phyloP scores from a whole-genome alignment of 1,140 invertebrate genomes.

The Euwallacea similis region DNA sequence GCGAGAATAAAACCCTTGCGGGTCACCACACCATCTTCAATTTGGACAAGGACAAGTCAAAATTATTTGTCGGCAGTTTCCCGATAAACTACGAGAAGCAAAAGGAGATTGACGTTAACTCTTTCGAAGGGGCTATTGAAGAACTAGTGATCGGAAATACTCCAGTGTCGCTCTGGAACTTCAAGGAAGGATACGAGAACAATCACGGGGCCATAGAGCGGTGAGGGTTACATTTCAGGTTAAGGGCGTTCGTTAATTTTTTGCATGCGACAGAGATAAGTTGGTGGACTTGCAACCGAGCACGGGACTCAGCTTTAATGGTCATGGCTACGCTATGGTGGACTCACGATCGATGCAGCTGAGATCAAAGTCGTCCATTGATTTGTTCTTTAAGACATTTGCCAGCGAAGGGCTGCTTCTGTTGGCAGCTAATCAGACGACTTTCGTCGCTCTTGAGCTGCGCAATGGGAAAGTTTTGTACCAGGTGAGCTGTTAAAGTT shows the following conservation, averaged over 20 bases:
- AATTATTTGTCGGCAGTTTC: slow-evolving; percentile 88
- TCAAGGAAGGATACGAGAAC: slow-evolving; percentile 75
- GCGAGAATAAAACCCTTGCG: slow-evolving; percentile 64
- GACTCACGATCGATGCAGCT: slow-evolving; percentile 61
- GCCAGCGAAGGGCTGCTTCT: slow-evolving; percentile 86
- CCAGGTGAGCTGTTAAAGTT: slow-evolving; percentile 56
- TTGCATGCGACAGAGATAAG: slow-evolving; percentile 58
- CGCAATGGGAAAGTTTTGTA: slow-evolving; percentile 74
- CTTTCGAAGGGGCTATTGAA: slow-evolving; percentile 89
- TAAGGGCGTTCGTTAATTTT: not conserved
- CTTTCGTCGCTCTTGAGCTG: slow-evolving; percentile 85
- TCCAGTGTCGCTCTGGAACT: slow-evolving; percentile 94
- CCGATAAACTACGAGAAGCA: slow-evolving; percentile 72
- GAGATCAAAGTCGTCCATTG: slow-evolving; percentile 61
- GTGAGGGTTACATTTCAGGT: slow-evolving; percentile 51
- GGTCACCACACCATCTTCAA: slow-evolving; percentile 83
- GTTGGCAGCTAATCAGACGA: slow-evolving; percentile 71
- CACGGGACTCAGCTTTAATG: slow-evolving; percentile 83
- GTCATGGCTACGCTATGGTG: slow-evolving; percentile 78
- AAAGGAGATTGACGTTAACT: slow-evolving; percentile 66
- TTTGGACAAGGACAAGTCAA: slow-evolving; percentile 80
- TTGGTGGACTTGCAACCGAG: slow-evolving; percentile 63
- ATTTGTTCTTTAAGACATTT: slow-evolving; percentile 84
- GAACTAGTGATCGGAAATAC: slow-evolving; percentile 86
- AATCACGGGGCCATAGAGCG: slow-evolving; percentile 72